Percentiles rank a stretch among this genome's conserved stretches.
phyloP scores from a whole-genome alignment of 2,888 invertebrate genomes.

The Thymelicus acteon region DNA sequence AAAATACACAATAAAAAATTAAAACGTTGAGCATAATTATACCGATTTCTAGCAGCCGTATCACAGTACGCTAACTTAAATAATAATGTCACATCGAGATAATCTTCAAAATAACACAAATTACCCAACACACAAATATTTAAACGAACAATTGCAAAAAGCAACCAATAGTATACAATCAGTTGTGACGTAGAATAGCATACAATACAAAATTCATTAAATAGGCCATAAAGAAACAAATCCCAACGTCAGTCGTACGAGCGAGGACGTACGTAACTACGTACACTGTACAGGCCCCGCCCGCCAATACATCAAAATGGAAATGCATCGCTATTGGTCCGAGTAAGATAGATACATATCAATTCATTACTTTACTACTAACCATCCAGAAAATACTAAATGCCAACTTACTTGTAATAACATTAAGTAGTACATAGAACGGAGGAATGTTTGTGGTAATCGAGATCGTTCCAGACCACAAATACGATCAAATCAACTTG shows the following conservation, averaged over 20 bases:
- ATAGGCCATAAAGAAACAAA: constrained; percentile 57
- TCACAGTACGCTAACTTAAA: constrained; percentile 80
- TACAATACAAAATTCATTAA: constrained; percentile 41
- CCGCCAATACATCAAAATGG: constrained; percentile 38
- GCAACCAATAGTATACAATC: constrained; percentile 19
- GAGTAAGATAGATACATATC: constrained; percentile 42
- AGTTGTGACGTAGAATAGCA: constrained; percentile 29
- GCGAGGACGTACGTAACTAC: constrained; percentile 38
- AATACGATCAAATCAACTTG: constrained; percentile 6
- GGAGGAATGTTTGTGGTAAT: constrained; percentile 43
- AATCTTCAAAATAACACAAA: constrained; percentile 35
- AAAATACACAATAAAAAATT: constrained; percentile 58
- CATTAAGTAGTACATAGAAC: constrained; percentile 42
- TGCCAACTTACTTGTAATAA: constrained; percentile 39
- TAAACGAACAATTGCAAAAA: constrained; percentile 15
- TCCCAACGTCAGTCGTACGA: constrained; percentile 53
- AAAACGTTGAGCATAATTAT: constrained; percentile 74
- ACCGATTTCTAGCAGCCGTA: constrained; percentile 72
- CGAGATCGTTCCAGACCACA: constrained; percentile 18
- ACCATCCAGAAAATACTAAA: constrained; percentile 35
- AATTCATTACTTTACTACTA: constrained; percentile 25
- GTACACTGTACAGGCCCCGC: constrained; percentile 17
- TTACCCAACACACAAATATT: constrained; percentile 16
- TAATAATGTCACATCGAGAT: constrained; percentile 54
- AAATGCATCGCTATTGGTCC: constrained; percentile 50